Evolutionary conservation across 2,113 vertebrate species (phyloP).

Genomic region (Ifrita kowaldi): DNA sequence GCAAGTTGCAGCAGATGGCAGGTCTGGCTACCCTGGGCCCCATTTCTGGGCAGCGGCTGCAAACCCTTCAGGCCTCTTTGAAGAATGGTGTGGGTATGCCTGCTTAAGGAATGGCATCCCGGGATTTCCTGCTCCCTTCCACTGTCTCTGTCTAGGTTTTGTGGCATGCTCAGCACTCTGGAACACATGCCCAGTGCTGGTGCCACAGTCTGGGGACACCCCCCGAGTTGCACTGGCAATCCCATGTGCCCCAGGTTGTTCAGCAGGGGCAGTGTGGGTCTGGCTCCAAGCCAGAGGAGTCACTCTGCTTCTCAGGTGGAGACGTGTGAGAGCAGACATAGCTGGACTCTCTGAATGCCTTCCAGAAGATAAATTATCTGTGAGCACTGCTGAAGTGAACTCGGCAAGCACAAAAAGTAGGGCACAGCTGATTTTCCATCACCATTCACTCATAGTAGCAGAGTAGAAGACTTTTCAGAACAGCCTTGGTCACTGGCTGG

Average conservation of each 20-base stretch:
- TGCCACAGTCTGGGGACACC: not conserved
- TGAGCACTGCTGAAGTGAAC: not conserved
- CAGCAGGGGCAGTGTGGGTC: not conserved
- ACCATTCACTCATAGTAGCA: not conserved
- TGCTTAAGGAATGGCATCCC: slow-evolving; percentile 25
- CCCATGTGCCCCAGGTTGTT: not conserved
- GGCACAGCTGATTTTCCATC: not conserved
- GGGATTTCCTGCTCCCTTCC: not conserved
- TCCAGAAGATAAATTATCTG: not conserved
- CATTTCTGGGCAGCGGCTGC: not conserved
- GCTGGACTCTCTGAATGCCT: not conserved
- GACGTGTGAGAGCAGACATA: not conserved
- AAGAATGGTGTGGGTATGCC: not conserved
- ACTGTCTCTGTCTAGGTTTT: not conserved
- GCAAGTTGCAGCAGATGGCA: not conserved
- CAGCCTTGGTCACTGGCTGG: not conserved
- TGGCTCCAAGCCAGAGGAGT: not conserved
- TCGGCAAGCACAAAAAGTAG: not conserved
- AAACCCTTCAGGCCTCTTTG: not conserved
- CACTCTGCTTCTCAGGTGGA: not conserved
- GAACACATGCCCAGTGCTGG: not conserved
- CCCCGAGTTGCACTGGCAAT: accelerated
- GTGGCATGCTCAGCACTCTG: not conserved
- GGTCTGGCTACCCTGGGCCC: not conserved
- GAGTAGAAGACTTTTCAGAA: not conserved